Evolutionary conservation across 1,140 invertebrate genomes (phyloP), one percentile per base, ranked within the genome.

Genomic region (Scaptomyza hsui): DNA sequence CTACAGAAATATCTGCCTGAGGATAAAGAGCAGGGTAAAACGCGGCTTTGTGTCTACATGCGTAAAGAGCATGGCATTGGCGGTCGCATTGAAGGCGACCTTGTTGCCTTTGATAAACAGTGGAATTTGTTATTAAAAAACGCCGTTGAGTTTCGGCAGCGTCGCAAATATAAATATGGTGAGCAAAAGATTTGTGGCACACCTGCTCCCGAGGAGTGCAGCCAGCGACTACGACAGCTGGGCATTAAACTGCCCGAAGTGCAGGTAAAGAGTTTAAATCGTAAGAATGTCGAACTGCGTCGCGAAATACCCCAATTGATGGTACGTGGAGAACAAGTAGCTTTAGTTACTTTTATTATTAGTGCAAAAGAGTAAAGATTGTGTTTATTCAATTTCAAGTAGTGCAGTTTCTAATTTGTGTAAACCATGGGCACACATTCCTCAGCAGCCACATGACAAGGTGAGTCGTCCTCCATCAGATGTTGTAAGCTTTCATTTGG

Each of bases 31-130:
- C 16, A 13, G 9, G 15, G 15, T 26, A 92, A 92, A 60, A 91
- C 92, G 0, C 92, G 93, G 78, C 92, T 97, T 5, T 95, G 95
- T 93, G 95, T 95, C 19, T 92, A 94, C 52, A 94, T 95, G 0
- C 93, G 95, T 44, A 94, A 94, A 59, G 93, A 93, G 16, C 85
- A 86, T 12, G 93, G 93, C 9, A 92, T 98, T 15, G 93, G 97
- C 71, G 97, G 97, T 13, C 94, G 94, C 62, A 94, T 97, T 65
- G 94, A 94, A 56, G 98, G 96, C 2, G 96, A 94, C 76, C 92
- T 99, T 21, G 93, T 95, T 13, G 96, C 96, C 5, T 99, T 98
- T 92, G 98, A 99, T 92, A 98, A 97, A 91, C 97, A 98, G 89
- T 98, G 97, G 95, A 99, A 99, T 92, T 91, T 99, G 61, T 95